These are phyloP conservation scores for Plutella xylostella DNA, from an alignment of 2,888 invertebrate species.

Conservation along the genomic window DNA sequence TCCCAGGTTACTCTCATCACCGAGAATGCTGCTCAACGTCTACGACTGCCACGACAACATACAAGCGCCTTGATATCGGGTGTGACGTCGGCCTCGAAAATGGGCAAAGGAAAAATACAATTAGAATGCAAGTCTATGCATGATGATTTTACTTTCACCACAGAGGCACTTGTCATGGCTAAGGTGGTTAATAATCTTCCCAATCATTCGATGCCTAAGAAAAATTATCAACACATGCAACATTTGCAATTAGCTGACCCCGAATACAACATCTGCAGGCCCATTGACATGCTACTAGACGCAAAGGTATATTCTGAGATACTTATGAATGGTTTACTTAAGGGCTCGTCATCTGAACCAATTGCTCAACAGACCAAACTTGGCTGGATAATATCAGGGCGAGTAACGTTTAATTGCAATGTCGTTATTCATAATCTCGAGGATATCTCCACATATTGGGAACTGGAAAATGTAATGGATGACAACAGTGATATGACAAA, in stretches of 20 bases:
- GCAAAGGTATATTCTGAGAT: conserved; percentile 3
- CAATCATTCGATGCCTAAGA: neutral
- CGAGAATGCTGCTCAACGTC: conserved; percentile 4
- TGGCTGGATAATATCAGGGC: neutral
- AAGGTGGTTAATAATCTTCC: conserved; percentile 9
- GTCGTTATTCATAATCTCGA: neutral
- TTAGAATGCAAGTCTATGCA: conserved; percentile 5
- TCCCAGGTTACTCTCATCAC: conserved; percentile 4
- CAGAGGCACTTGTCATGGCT: conserved; percentile 5
- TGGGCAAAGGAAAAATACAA: conserved; percentile 4
- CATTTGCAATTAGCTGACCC: conserved; percentile 6
- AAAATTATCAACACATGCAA: neutral
- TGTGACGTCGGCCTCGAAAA: neutral
- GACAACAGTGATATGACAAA: neutral
- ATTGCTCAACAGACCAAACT: neutral
- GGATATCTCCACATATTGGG: neutral
- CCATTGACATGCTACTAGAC: conserved; percentile 4
- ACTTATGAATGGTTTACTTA: neutral
- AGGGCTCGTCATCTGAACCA: neutral
- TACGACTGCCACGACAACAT: neutral
- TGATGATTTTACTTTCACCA: conserved; percentile 2
- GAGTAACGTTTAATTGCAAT: neutral
- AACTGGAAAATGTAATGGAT: neutral
- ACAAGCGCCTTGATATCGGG: neutral
- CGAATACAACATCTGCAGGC: neutral